These are phyloP conservation scores for Akabosia matsudoensis DNA, from an alignment of 1,140 invertebrate genomes.

Conservation along the genomic window DNA sequence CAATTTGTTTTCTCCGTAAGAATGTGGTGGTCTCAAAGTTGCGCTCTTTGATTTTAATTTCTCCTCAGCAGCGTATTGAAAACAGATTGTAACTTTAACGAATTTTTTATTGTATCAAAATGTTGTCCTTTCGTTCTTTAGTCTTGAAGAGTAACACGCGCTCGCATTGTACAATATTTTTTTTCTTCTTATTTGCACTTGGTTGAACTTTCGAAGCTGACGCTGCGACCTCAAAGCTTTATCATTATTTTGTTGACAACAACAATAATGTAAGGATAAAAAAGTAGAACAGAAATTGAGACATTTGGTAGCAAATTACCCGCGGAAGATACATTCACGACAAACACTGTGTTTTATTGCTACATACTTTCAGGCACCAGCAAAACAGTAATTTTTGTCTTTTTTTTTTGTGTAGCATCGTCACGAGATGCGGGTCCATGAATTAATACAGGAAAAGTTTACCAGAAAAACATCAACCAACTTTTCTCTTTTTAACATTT, in stretches of 20 bases:
- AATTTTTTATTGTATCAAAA: not conserved
- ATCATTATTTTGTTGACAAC: conserved; percentile 15
- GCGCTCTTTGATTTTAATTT: not conserved
- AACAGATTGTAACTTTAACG: not conserved
- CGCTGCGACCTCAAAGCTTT: not conserved
- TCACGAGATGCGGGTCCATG: no score
- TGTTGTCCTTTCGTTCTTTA: no score
- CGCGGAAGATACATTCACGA: conserved; percentile 24
- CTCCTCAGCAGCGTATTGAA: not conserved
- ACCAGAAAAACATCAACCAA: not conserved
- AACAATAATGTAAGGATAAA: conserved; percentile 23
- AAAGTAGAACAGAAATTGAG: conserved; percentile 44
- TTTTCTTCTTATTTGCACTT: no score
- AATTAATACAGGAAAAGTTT: conserved; percentile 5
- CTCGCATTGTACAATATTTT: no score
- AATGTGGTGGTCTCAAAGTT: no score
- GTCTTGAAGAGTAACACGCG: no score
- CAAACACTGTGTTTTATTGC: conserved; percentile 31
- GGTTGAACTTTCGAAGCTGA: not conserved
- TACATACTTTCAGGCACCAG: not conserved
- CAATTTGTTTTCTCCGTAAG: no score
- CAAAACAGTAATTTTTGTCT: not conserved
- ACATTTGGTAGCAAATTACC: conserved; percentile 46
- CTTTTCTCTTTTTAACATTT: conserved; percentile 4
- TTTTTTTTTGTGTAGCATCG: no score